Conservation (phyloP, 2,113 vertebrate genomes). For the Pipa parva region DNA sequence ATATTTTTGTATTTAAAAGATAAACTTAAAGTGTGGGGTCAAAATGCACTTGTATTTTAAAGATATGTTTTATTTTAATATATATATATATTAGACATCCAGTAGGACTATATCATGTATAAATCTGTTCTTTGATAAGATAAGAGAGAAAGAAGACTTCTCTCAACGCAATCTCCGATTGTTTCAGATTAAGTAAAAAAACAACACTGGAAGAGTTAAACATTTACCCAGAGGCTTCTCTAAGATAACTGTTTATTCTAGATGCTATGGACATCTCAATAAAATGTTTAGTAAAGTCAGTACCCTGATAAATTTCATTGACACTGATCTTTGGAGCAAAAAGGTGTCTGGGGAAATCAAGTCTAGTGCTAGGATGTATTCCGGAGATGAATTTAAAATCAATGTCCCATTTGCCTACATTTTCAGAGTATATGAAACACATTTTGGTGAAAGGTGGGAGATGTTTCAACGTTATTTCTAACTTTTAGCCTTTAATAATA, state of each 20-base stretch:
- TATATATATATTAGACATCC: too few species aligned
- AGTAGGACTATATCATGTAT: too few species aligned
- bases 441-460: slow-evolving; percentile 59
- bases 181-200: not conserved
- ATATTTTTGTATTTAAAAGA: too few species aligned
- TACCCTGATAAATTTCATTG: slow-evolving; percentile 75
- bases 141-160: too few species aligned
- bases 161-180: too few species aligned
- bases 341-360: slow-evolving; percentile 77
- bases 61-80: too few species aligned
- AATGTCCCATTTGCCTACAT: slow-evolving; percentile 68
- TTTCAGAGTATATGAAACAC: slow-evolving; percentile 62
- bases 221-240: slow-evolving; percentile 44
- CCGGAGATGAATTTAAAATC: slow-evolving; percentile 75
- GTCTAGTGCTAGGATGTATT: slow-evolving; percentile 56
- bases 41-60: too few species aligned
- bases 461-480: slow-evolving; percentile 50
- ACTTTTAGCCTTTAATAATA: slow-evolving; percentile 65
- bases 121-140: too few species aligned
- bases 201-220: not conserved
- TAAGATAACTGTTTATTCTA: slow-evolving; percentile 60
- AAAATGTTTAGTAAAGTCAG: slow-evolving; percentile 69
- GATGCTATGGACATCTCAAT: slow-evolving; percentile 64
- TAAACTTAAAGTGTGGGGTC: too few species aligned
- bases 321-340: slow-evolving; percentile 74